These are phyloP conservation scores for Apteryx mantelli DNA, from an alignment of 2,113 vertebrate genomes.

Conservation along the genomic window DNA sequence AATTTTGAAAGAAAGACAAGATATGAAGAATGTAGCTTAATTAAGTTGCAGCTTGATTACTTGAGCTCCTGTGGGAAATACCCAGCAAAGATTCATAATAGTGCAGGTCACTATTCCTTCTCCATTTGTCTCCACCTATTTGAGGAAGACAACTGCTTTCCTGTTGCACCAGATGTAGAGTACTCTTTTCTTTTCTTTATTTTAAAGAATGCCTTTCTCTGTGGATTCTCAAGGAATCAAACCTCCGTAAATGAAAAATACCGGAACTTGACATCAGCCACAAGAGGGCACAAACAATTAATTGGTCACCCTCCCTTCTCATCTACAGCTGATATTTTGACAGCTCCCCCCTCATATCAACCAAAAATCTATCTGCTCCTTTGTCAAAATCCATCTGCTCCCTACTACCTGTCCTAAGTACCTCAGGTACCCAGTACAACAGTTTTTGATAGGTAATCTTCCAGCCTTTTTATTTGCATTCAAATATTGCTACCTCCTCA, in stretches of 20 bases:
- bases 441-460: neutral
- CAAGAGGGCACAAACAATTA: constrained; percentile 24
- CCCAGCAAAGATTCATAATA: neutral
- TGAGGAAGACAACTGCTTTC: neutral
- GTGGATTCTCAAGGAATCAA: neutral
- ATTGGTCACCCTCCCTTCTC: constrained; percentile 31
- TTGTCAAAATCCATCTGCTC: constrained; percentile 52
- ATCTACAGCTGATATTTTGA: constrained; percentile 53
- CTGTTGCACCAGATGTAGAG: neutral
- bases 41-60: constrained; percentile 39
- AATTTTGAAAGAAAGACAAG: constrained; percentile 10
- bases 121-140: neutral
- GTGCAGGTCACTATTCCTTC: neutral
- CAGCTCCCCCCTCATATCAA: constrained; percentile 16
- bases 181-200: neutral
- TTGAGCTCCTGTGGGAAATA: neutral
- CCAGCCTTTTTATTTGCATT: neutral
- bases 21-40: neutral
- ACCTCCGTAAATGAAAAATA: neutral
- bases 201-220: neutral
- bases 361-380: constrained; percentile 12
- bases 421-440: neutral
- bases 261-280: constrained; percentile 9
- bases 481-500: neutral
- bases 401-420: neutral